These are phyloP conservation scores for Drosophila lacicola DNA, from an alignment of 2,888 invertebrate genomes.

Conservation along the genomic window DNA sequence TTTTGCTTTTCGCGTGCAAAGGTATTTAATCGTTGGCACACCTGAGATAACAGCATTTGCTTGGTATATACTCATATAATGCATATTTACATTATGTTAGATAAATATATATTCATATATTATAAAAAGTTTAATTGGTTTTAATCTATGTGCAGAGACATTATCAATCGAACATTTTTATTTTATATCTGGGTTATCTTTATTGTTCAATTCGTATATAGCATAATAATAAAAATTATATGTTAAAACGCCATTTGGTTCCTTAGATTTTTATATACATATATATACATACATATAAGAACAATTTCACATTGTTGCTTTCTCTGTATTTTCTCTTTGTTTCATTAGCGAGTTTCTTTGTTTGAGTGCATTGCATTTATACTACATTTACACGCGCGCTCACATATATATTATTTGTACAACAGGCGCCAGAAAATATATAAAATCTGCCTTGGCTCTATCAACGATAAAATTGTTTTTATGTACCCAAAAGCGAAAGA, in stretches of 20 bases:
- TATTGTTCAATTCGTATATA: constrained; percentile 11
- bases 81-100: too few relatives aligned
- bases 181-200: constrained; percentile 8
- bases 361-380: constrained; percentile 50
- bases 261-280: neutral
- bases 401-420: constrained; percentile 12
- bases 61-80: too few relatives aligned
- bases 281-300: neutral
- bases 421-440: constrained; percentile 41
- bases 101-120: too few relatives aligned
- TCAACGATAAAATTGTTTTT: constrained; percentile 2
- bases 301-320: constrained; percentile 23
- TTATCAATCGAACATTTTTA: neutral
- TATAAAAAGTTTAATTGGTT: too few relatives aligned
- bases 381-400: constrained; percentile 10
- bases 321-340: constrained; percentile 33
- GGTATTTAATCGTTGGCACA: too few relatives aligned
- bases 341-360: constrained; percentile 41
- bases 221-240: constrained; percentile 28
- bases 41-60: too few relatives aligned
- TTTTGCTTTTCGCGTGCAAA: too few relatives aligned
- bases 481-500: neutral
- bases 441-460: constrained; percentile 11
- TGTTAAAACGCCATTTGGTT: constrained; percentile 38
- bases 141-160: too few relatives aligned